Conservation (phyloP, 2,797 vertebrate genomes). For the Prionace glauca region DNA sequence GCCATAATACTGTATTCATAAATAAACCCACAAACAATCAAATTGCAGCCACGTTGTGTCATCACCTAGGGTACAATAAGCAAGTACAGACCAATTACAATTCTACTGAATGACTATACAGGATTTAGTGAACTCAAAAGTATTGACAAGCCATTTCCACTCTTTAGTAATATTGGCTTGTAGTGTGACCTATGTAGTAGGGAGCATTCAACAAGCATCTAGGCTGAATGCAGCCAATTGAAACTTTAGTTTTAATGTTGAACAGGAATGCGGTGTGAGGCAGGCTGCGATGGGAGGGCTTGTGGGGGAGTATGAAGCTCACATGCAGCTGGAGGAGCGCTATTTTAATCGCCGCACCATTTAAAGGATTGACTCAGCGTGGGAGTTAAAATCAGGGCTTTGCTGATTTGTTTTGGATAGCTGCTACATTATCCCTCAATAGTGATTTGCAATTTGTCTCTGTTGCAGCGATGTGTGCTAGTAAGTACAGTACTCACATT, state of each 20-base stretch:
- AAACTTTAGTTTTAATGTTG: neutral
- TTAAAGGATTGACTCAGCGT: neutral
- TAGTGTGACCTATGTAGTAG: neutral
- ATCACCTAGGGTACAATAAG: neutral
- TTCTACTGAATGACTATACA: neutral
- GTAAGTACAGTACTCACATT: neutral
- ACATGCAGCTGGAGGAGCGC: neutral
- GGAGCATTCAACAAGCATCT: neutral
- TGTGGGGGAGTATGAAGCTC: neutral
- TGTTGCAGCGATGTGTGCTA: too few relatives aligned
- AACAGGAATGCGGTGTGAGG: neutral
- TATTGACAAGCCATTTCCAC: neutral
- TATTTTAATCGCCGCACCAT: neutral
- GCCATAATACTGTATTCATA: neutral
- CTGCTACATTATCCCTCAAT: neutral
- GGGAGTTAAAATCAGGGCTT: neutral
- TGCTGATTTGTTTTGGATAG: neutral
- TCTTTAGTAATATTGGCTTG: neutral
- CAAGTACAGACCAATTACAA: neutral
- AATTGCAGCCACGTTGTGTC: neutral
- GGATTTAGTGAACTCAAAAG: neutral
- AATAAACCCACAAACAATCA: neutral
- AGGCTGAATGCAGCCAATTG: neutral
- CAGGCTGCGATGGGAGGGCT: too few relatives aligned
- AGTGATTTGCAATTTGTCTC: neutral